Conservation (phyloP, 2,797 vertebrate species). For the Pantherophis vulpinus region DNA sequence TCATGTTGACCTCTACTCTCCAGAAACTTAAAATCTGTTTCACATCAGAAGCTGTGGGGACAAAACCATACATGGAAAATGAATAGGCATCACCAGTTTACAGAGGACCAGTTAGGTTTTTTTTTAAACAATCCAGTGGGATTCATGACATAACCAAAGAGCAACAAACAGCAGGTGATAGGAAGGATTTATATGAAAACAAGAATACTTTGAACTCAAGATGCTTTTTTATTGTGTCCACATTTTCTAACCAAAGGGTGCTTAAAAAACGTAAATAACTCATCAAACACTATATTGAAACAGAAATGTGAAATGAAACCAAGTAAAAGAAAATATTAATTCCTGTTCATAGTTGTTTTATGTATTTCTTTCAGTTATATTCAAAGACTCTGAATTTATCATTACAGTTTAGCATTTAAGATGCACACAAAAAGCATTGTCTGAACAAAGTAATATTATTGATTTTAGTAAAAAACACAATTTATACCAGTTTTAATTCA, state of each 20-base stretch:
- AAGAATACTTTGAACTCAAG: slow-evolving; percentile 81
- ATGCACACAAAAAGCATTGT: neutral
- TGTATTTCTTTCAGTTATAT: neutral
- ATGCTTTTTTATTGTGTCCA: slow-evolving; percentile 76
- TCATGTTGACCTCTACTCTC: slow-evolving; percentile 79
- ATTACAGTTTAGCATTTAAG: neutral
- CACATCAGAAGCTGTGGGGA: slow-evolving; percentile 73
- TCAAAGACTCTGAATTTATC: neutral
- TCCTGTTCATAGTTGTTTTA: neutral
- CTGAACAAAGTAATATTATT: neutral
- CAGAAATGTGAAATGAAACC: slow-evolving; percentile 22
- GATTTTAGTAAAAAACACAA: neutral
- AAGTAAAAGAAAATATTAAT: slow-evolving; percentile 18
- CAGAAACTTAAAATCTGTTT: slow-evolving; percentile 76
- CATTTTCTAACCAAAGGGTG: slow-evolving; percentile 83
- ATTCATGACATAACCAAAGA: slow-evolving; percentile 83
- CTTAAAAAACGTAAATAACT: slow-evolving; percentile 53
- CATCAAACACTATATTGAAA: slow-evolving; percentile 31
- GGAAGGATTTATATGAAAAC: slow-evolving; percentile 64
- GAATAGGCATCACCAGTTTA: slow-evolving; percentile 52
- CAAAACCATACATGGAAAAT: slow-evolving; percentile 68
- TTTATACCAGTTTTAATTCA: neutral
- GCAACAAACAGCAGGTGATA: slow-evolving; percentile 86
- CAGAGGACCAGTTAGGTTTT: slow-evolving; percentile 51
- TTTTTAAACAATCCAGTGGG: slow-evolving; percentile 49